These are phyloP conservation scores for Sinonovacula constricta DNA, from an alignment of 1,140 invertebrate species.

Conservation along the genomic window DNA sequence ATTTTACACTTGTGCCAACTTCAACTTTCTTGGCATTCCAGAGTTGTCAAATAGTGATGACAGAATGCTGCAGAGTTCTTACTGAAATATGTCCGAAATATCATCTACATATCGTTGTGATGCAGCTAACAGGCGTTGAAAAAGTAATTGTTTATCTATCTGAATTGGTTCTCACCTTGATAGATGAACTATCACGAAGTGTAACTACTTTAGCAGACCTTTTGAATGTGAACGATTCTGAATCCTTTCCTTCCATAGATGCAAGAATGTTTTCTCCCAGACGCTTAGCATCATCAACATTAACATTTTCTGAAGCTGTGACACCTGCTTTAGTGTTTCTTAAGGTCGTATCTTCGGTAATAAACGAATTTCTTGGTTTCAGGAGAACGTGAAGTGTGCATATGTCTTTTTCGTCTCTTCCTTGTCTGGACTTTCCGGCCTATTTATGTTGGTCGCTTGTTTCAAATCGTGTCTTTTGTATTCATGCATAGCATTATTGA, in stretches of 20 bases:
- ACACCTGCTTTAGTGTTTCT: constrained; percentile 10
- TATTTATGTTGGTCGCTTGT: constrained; percentile 30
- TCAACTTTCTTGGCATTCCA: background rate
- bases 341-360: background rate
- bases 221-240: constrained; percentile 12
- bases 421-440: too few species aligned
- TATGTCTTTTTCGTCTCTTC: background rate
- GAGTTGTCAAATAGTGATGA: constrained; percentile 14
- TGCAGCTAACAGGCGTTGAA: constrained; percentile 5
- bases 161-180: constrained; percentile 5
- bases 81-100: too few species aligned
- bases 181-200: constrained; percentile 7
- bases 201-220: constrained; percentile 10
- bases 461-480: background rate
- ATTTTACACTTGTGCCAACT: background rate
- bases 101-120: constrained; percentile 4
- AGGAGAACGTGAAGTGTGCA: background rate
- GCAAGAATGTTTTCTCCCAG: too few species aligned
- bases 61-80: too few species aligned
- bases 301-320: too few species aligned
- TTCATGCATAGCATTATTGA: constrained; percentile 48
- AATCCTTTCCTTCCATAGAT: background rate
- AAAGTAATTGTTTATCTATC: constrained; percentile 7
- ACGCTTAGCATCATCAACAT: constrained; percentile 23
- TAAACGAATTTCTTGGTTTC: constrained; percentile 10